phyloP scores from a whole-genome alignment of 2,888 invertebrate genomes.

The Sepioteuthis lessoniana region DNA sequence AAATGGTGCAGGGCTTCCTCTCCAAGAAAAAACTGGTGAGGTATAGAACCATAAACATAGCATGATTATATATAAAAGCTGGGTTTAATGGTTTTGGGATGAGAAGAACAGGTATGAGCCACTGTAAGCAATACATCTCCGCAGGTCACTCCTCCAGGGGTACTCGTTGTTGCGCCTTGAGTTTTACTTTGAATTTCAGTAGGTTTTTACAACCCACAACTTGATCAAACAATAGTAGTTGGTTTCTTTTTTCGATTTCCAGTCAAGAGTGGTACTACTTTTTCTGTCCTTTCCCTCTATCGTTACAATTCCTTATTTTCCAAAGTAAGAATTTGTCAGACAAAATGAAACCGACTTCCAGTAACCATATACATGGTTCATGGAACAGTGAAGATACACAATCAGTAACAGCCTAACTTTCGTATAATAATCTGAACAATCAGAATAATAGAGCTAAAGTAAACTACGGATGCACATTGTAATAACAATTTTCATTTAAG shows the following conservation, averaged over 20 bases:
- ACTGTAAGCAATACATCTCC: conserved; percentile 75
- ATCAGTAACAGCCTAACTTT: neutral
- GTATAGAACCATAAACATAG: conserved; percentile 97
- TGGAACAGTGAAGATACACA: neutral
- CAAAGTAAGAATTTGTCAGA: neutral
- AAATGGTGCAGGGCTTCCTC: conserved; percentile 96
- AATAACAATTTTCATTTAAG: neutral
- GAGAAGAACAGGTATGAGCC: conserved; percentile 92
- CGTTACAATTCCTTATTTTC: neutral
- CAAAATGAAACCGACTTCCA: neutral
- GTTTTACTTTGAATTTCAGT: neutral
- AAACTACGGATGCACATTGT: neutral
- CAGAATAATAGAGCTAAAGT: neutral
- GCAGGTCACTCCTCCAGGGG: neutral
- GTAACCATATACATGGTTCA: neutral
- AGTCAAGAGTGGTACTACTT: neutral
- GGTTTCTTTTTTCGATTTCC: neutral
- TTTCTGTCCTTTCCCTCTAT: neutral
- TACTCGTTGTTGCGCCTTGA: neutral
- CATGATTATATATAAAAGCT: conserved; percentile 91
- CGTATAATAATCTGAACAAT: neutral
- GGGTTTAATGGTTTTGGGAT: conserved; percentile 99
- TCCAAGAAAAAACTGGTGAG: conserved; percentile 97
- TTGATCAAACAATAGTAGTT: neutral
- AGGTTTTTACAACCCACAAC: neutral